Evolutionary conservation across 1,140 invertebrate genomes (phyloP), one percentile per base, ranked within the genome.

Genomic region (Druon quercuslanigerum): DNA sequence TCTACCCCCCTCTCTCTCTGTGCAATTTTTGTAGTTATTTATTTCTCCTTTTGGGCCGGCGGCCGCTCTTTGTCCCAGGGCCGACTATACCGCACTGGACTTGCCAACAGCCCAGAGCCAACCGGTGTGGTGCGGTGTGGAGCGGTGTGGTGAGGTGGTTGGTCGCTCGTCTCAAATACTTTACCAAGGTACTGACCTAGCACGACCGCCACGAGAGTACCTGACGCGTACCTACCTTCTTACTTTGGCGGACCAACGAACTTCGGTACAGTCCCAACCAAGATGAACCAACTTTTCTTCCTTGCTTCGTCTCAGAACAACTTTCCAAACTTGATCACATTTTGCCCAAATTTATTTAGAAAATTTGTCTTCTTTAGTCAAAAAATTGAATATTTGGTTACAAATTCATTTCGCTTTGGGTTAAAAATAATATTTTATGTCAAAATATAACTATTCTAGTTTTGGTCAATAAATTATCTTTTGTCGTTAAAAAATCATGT

Each of bases 11-110:
- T n/a, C n/a, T n/a, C n/a, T 73, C 77, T 75, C 70, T 78, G 13
- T 75, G 70, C 19, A 16, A 40, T 8, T 66, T 51, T 78, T 81
- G 77, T 79, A 80, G 78, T 78, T 81, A 82, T 86, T 89, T 87
- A 88, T 89, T 89, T 90, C 87, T 88, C 84, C 84, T 88, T 89
- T 90, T 85, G 86, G 87, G 79, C 86, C 85, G 86, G 81, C 87
- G 87, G 88, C 86, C 78, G 84, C 83, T 86, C 88, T 90, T 90
- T 89, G 88, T 90, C 87, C 88, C 86, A 83, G 83, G 85, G 82
- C 84, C 82, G 83, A 83, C 82, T 83, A 33, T 33, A 33, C 25
- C 51, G 57, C 56, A 73, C 40, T 73, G 20, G 14, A 57, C 46
- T 71, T 73, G 50, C 12, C 57, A 14, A 14, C 17, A 14, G 5